Evolutionary conservation across 2,113 vertebrate genomes (phyloP).

Genomic region (Ascaphus truei): DNA sequence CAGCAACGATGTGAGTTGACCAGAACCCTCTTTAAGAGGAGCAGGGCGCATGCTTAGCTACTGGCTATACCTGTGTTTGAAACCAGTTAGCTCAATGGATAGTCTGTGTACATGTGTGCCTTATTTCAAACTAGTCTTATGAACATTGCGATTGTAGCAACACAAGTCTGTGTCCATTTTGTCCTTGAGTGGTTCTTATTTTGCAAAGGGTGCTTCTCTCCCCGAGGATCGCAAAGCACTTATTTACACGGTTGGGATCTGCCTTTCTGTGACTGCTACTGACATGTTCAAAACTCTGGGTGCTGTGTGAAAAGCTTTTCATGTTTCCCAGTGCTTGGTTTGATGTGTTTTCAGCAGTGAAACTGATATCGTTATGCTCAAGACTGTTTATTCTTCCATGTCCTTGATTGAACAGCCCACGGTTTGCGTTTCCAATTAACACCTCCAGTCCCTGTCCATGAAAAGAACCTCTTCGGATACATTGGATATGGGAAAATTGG

Average conservation of each 20-base stretch:
- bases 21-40: background rate
- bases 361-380: background rate
- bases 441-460: no score
- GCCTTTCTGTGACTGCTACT: background rate
- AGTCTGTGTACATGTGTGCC: slow-evolving; percentile 83
- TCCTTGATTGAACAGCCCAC: no score
- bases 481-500: no score
- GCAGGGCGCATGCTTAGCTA: background rate
- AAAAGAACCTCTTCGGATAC: no score
- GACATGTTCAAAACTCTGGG: background rate
- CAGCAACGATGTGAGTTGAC: background rate
- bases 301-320: background rate
- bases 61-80: background rate
- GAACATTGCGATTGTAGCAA: slow-evolving; percentile 57
- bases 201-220: background rate
- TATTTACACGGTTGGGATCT: background rate
- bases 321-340: background rate
- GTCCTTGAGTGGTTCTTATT: background rate
- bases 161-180: slow-evolving; percentile 16
- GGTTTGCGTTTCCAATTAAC: no score
- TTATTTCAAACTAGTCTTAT: slow-evolving; percentile 65
- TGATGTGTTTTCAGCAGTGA: background rate
- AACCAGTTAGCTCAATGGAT: slow-evolving; percentile 49
- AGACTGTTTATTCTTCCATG: background rate
- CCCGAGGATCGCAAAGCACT: background rate